Evolutionary conservation across 2,888 invertebrate species (phyloP).

Genomic region (Eristalis tenax): DNA sequence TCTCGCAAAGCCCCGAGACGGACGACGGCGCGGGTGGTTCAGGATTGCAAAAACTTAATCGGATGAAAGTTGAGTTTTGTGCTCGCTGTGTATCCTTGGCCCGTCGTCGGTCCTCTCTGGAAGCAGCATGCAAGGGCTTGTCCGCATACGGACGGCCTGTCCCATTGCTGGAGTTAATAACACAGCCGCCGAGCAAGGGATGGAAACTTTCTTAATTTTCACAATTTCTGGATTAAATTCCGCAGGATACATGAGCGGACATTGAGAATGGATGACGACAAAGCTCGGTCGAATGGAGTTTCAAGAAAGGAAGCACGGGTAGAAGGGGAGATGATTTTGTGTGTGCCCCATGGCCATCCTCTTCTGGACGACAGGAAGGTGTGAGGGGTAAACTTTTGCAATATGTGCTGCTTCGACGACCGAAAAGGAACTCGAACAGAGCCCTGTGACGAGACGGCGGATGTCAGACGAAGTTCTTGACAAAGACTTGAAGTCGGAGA

Average conservation of each 20-base stretch:
- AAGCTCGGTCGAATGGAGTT: not conserved
- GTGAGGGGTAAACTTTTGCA: not conserved
- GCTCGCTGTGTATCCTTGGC: conserved; percentile 27
- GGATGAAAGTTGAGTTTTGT: conserved; percentile 57
- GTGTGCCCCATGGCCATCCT: too few relatives aligned
- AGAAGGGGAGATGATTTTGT: too few relatives aligned
- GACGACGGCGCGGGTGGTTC: not conserved
- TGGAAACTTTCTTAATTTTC: conserved; percentile 65
- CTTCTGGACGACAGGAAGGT: not conserved
- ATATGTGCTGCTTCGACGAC: not conserved
- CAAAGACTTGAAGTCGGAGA: too few relatives aligned
- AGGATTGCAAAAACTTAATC: conserved; percentile 63
- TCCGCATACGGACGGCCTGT: conserved; percentile 29
- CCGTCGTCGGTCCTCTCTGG: conserved; percentile 11
- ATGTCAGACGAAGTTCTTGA: not conserved
- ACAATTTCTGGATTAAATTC: conserved; percentile 66
- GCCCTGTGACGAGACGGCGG: not conserved
- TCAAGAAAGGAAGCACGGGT: not conserved
- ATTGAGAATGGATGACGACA: conserved; percentile 37
- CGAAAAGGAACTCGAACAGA: not conserved
- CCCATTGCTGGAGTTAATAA: conserved; percentile 51
- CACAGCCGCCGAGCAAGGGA: conserved; percentile 18
- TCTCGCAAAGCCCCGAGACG: not conserved
- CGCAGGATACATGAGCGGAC: conserved; percentile 48
- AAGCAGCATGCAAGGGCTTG: conserved; percentile 51